Percentiles rank a stretch among this genome's conserved stretches.
phyloP scores from a whole-genome alignment of 2,888 invertebrate genomes.

The Leptarthrus brevirostris region DNA sequence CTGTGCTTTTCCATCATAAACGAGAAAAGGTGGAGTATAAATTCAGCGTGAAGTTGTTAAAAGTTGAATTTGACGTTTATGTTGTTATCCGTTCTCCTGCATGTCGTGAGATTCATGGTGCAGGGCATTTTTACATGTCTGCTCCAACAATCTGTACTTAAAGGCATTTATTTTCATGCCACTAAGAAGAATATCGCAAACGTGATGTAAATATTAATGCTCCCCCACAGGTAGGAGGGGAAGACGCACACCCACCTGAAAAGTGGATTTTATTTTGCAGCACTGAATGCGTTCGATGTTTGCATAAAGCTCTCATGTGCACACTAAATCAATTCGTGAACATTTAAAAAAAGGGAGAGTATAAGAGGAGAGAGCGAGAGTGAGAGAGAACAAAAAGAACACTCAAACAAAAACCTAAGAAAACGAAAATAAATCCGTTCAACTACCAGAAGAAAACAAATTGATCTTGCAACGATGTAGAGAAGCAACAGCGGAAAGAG shows the following conservation, averaged over 20 bases:
- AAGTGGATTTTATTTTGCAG: too few relatives aligned
- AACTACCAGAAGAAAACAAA: not conserved
- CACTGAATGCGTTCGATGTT: too few relatives aligned
- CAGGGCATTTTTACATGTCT: too few relatives aligned
- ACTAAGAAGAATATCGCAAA: not conserved
- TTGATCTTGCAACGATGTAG: constrained; percentile 1
- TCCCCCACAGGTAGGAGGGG: not conserved
- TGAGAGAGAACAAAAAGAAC: not conserved
- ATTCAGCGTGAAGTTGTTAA: too few relatives aligned
- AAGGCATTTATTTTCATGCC: not conserved
- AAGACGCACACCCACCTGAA: too few relatives aligned
- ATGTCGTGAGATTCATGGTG: too few relatives aligned
- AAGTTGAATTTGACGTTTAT: too few relatives aligned
- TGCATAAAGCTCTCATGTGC: not conserved
- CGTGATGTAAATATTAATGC: not conserved
- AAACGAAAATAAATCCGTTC: not conserved
- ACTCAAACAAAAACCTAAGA: not conserved
- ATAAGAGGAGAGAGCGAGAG: not conserved
- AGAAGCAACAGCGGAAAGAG: not conserved
- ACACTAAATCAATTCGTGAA: not conserved
- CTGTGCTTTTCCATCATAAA: too few relatives aligned
- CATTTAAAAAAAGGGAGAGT: not conserved
- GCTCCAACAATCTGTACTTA: not conserved
- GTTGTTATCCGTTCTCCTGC: too few relatives aligned
- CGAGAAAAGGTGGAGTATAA: too few relatives aligned